Conservation (phyloP, 2,888 invertebrate species). For the Andrena minutula region DNA sequence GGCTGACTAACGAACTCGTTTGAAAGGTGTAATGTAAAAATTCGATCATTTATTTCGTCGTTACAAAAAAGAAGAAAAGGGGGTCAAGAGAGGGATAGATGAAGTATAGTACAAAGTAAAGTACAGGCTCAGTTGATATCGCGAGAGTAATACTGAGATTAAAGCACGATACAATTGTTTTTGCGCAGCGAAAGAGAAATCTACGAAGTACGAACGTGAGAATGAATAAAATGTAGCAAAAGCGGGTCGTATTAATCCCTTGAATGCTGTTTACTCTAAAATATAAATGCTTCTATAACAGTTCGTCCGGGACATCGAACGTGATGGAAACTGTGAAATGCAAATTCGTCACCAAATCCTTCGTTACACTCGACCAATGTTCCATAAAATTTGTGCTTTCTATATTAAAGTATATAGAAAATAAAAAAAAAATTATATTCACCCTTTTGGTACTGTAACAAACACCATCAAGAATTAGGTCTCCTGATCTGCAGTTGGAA, state of each 20-base stretch:
- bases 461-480: neutral
- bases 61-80: constrained; percentile 30
- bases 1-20: constrained; percentile 27
- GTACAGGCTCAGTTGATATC: constrained; percentile 14
- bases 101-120: constrained; percentile 42
- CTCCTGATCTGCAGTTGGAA: too few relatives aligned
- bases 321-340: constrained; percentile 24
- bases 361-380: neutral
- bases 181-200: constrained; percentile 26
- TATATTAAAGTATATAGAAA: neutral
- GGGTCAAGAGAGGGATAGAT: neutral
- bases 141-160: constrained; percentile 31
- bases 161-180: constrained; percentile 54
- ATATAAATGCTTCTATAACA: constrained; percentile 29
- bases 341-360: constrained; percentile 38
- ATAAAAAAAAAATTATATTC: neutral
- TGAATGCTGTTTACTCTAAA: constrained; percentile 5
- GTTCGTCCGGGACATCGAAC: neutral
- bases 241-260: constrained; percentile 31
- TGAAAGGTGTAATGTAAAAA: constrained; percentile 37
- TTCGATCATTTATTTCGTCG: constrained; percentile 51
- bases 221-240: constrained; percentile 33
- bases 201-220: constrained; percentile 22
- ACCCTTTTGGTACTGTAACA: constrained; percentile 27
- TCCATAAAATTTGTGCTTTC: neutral